A percentile compares a stretch with the other conserved stretches of the same genome.
Evolutionary conservation across 2,113 vertebrate species (phyloP).

Genomic region (Campylomormyrus numenius): DNA sequence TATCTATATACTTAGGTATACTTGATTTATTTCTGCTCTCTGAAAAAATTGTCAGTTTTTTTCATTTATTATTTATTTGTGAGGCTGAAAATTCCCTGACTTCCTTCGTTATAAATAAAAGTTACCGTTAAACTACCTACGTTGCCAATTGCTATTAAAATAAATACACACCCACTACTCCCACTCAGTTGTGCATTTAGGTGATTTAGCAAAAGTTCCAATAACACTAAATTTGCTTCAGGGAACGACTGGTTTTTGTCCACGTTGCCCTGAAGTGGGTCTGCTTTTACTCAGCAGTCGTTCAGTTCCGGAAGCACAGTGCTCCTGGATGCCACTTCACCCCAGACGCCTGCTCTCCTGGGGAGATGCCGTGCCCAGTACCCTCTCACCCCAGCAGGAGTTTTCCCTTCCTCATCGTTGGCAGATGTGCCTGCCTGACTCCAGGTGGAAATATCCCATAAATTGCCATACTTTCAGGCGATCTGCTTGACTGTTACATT

Average conservation of each 20-base stretch:
- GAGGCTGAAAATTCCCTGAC: not conserved
- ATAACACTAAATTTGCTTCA: slow-evolving; percentile 7
- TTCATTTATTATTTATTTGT: not conserved
- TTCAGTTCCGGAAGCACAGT: not conserved
- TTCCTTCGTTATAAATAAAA: not conserved
- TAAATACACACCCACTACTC: not conserved
- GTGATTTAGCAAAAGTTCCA: not conserved
- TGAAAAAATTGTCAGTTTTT: not conserved
- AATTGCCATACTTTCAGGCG: not conserved
- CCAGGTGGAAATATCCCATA: not conserved
- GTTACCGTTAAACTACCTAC: not conserved
- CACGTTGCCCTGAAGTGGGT: not conserved
- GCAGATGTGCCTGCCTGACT: not conserved
- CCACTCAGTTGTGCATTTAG: not conserved
- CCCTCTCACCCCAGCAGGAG: not conserved
- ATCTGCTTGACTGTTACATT: not conserved
- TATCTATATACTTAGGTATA: not conserved
- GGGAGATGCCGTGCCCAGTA: not conserved
- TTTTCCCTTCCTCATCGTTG: not conserved
- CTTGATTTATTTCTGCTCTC: not conserved
- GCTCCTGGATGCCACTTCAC: not conserved
- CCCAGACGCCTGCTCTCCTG: not conserved
- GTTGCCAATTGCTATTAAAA: slow-evolving; percentile 1
- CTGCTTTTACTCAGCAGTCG: slow-evolving; percentile 1
- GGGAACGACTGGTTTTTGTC: not conserved